Base-by-base conservation (phyloP, 2,888 invertebrate genomes). In the Gastrophysa polygoni region DNA sequence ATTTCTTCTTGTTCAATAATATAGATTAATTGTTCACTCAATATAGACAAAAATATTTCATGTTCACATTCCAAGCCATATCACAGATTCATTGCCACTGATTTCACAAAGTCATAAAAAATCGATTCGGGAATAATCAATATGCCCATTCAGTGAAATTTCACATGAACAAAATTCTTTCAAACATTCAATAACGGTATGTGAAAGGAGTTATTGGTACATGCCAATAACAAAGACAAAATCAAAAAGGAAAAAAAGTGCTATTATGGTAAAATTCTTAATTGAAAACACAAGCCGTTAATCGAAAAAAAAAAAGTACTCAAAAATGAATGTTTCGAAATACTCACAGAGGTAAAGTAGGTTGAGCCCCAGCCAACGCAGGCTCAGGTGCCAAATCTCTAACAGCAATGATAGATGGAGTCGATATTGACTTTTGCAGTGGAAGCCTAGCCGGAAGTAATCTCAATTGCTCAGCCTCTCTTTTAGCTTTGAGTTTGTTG, bases 381-480 rank as follows among this genome's bases (percentile, higher is more conserved):
- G 76, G 86, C 75, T 88, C 87, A 68, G 86, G 86, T 57, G 83
- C 84, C 70, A 87, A 82, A 71, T 87, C 87, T 66, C 86, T 82
- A 28, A 87, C 85, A 29, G 91, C 91, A 52, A 93, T 91, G 66
- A 95, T 95, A 70, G 93, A 93, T 52, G 94, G 94, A 55, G 95
- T 95, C 16, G 95, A 95, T 61, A 95, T 91, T 54, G 93, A 93
- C 83, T 95, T 95, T 82, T 95, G 95, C 55, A 95, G 84, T 60
- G 93, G 92, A 73, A 93, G 84, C 18, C 93, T 86, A 56, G 88
- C 86, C 69, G 86, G 87, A 74, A 87, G 82, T 81, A 85, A 75
- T 72, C 79, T 78, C 59, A 82, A 71, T 61, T 82, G 82, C 75
- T 85, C 85, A 2, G 86, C 85, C 75, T 87, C 86, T 55, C 86